phyloP scores from a whole-genome alignment of 2,888 invertebrate species.

The Oscheius myriophilus region DNA sequence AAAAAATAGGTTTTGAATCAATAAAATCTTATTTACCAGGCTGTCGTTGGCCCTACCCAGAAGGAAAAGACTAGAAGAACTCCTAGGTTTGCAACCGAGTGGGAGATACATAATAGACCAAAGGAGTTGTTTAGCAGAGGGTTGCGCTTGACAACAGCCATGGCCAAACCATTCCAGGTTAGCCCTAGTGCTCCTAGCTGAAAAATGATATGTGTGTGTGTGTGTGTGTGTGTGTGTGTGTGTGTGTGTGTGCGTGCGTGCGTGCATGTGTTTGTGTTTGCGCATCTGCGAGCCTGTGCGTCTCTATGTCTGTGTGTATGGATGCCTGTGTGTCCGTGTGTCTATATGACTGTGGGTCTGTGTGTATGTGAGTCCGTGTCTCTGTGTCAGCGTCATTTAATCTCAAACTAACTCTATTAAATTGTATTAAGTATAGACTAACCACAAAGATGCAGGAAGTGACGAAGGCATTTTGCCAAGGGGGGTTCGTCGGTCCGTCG shows the following conservation, averaged over 20 bases:
- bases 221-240: too few species aligned
- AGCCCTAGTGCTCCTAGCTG: slow-evolving; percentile 34
- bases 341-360: too few species aligned
- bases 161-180: slow-evolving; percentile 38
- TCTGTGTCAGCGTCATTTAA: background rate
- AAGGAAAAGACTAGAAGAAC: slow-evolving; percentile 41
- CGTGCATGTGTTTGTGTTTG: too few species aligned
- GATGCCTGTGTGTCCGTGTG: too few species aligned
- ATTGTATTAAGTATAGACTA: background rate
- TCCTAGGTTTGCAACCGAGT: slow-evolving; percentile 45
- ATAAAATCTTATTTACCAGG: slow-evolving; percentile 29
- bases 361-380: too few species aligned
- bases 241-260: too few species aligned
- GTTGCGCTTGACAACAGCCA: slow-evolving; percentile 36
- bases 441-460: slow-evolving; percentile 21
- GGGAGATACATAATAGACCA: slow-evolving; percentile 43
- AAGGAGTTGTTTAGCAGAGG: slow-evolving; percentile 46
- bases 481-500: too few species aligned
- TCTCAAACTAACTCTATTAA: background rate
- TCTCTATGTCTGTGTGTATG: too few species aligned
- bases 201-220: background rate
- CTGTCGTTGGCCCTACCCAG: slow-evolving; percentile 39
- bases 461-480: slow-evolving; percentile 12
- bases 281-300: too few species aligned
- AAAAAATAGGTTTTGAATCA: background rate